Evolutionary conservation across 2,888 invertebrate species (phyloP).

Genomic region (Ectemnius lituratus): DNA sequence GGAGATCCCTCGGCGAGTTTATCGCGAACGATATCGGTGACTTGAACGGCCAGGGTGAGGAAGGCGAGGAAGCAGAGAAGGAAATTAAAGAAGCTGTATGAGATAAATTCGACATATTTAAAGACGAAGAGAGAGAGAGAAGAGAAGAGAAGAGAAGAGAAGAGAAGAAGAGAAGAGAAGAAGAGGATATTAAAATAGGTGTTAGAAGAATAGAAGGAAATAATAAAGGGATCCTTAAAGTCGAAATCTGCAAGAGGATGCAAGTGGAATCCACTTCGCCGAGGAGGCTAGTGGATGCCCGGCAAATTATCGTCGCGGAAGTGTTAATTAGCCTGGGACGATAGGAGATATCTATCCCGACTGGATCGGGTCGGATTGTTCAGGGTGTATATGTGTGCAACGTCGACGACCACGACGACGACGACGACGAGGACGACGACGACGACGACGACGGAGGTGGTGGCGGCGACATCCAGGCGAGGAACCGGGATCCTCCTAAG

Average conservation of each 20-base stretch:
- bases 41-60: slow-evolving; percentile 7
- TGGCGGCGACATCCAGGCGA: not conserved
- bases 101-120: not conserved
- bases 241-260: slow-evolving; percentile 33
- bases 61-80: not conserved
- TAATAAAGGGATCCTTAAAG: not conserved
- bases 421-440: not conserved
- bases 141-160: too few relatives aligned
- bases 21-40: slow-evolving; percentile 35
- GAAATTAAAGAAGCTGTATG: not conserved
- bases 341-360: slow-evolving; percentile 7
- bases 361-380: not conserved
- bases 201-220: not conserved
- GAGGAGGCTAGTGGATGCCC: slow-evolving; percentile 11
- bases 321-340: slow-evolving; percentile 1
- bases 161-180: slow-evolving; percentile 6
- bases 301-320: slow-evolving; percentile 1
- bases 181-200: slow-evolving; percentile 9
- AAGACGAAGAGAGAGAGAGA: too few relatives aligned
- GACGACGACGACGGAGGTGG: too few relatives aligned
- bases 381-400: not conserved
- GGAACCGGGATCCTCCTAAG: slow-evolving; percentile 16
- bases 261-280: slow-evolving; percentile 11
- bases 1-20: slow-evolving; percentile 58
- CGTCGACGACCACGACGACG: too few relatives aligned